Base-by-base conservation (phyloP, 35 echinoderm and acorn worm species). In the Apostichopus parvimensis region DNA sequence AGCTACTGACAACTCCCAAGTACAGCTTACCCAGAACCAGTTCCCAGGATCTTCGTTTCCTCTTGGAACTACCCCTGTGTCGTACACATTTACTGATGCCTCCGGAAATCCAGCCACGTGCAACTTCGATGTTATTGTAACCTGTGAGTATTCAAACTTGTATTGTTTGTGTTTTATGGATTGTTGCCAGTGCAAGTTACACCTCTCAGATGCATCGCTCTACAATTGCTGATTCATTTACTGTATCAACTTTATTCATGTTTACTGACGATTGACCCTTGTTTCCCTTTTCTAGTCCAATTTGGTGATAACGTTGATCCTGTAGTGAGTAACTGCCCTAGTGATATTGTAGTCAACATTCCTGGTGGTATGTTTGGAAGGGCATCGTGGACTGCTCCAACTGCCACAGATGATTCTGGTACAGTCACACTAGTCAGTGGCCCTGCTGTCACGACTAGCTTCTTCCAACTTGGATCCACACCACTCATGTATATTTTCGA, bases 1-100 rank as follows among this genome's bases (percentile, higher is more conserved):
- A 24, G 96, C 96, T 28, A 79, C 79, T 77, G 94, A 95, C n/a
- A 88, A 98, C 76, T 88, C 91, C 53, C 91, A 82, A 17, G 17
- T 79, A 5, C 58, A 57, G 20, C 89, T 78, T 15, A 70, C 80
- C 22, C 15, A 52, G 10, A 45, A 89, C 9, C 90, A 91, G 58
- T 14, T 73, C 3, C 92, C 92, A 20, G 92, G 92, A 22, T 64
- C 68, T 8, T 4, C 9, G 10, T 96, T 96, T 83, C 24, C 11
- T 53, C 62, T 92, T 22, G 95, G 95, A 5, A 13, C 71, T 13
- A 92, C 90, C 9, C 13, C 53, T 1, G 95, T 96, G 4, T 86
- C 56, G 7, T 96, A 96, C 62, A 68, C 75, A 20, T 94, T 92
- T 60, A 80, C 8, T 6, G 95, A 96, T 88, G 54, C 73, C 45